Conservation (phyloP, 2,888 invertebrate species). For the Hydraecia micacea region DNA sequence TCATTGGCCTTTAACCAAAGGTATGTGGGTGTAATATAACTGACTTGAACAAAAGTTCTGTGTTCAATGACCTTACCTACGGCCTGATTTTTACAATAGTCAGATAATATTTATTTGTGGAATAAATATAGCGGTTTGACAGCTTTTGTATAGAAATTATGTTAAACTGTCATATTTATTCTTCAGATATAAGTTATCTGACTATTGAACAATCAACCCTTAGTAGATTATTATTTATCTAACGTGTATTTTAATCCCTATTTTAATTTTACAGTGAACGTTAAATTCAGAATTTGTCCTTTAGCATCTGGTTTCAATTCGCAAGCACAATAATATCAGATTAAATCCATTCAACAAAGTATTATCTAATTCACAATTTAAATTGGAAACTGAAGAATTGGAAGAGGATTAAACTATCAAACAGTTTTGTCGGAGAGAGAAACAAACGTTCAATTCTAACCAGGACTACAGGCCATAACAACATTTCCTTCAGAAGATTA, state of each 20-base stretch:
- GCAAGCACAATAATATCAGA: conserved; percentile 16
- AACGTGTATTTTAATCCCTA: not conserved
- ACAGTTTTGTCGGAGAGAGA: conserved; percentile 25
- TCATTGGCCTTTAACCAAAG: not conserved
- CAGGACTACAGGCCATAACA: conserved; percentile 48
- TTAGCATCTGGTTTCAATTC: conserved; percentile 20
- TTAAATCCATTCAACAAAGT: conserved; percentile 49
- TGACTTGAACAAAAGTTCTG: not conserved
- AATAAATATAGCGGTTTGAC: too few species aligned
- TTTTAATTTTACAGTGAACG: conserved; percentile 4
- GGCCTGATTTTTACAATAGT: too few species aligned
- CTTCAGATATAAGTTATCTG: too few species aligned
- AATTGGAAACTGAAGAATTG: conserved; percentile 53
- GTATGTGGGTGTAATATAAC: too few species aligned
- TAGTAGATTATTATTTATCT: too few species aligned
- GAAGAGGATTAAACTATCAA: conserved; percentile 48
- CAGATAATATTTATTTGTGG: too few species aligned
- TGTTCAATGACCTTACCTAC: not conserved
- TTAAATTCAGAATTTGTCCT: conserved; percentile 14
- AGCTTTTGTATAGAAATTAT: too few species aligned
- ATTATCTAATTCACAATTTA: conserved; percentile 55
- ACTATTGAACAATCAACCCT: too few species aligned
- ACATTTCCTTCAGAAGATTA: conserved; percentile 71
- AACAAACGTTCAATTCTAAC: conserved; percentile 57
- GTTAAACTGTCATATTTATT: too few species aligned